Conservation (phyloP, 53 echinoderm and acorn worm genomes). For the Crossaster papposus region DNA sequence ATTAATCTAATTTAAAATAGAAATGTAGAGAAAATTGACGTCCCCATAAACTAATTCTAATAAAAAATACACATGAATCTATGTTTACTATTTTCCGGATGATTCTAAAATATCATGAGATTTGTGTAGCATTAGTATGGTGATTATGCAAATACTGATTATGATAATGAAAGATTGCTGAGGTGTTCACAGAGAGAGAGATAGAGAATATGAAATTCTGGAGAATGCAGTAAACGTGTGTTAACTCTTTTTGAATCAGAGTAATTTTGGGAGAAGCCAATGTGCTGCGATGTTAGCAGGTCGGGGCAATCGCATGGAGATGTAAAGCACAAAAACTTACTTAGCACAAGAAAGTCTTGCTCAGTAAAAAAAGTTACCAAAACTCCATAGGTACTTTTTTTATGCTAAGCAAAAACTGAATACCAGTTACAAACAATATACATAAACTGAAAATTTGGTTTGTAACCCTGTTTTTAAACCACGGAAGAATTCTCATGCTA, state of each 20-base stretch:
- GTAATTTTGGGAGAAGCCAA: not conserved
- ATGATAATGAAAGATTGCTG: not conserved
- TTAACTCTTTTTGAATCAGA: not conserved
- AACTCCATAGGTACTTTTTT: too few species aligned
- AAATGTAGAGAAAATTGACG: too few species aligned
- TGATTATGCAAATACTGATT: not conserved
- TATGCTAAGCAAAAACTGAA: too few species aligned
- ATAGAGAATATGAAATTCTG: not conserved
- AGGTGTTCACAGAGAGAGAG: not conserved
- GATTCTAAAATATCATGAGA: not conserved
- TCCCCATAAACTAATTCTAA: not conserved
- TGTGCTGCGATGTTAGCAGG: not conserved
- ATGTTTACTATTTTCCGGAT: not conserved
- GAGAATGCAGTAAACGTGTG: not conserved
- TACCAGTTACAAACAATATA: too few species aligned
- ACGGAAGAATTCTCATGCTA: too few species aligned
- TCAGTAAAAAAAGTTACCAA: too few species aligned
- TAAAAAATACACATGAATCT: not conserved
- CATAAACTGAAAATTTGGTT: too few species aligned
- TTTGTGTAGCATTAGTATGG: not conserved
- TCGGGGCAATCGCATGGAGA: not conserved
- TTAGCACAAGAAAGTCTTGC: too few species aligned
- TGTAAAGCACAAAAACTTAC: too few species aligned
- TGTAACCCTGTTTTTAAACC: too few species aligned
- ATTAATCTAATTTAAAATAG: not conserved